Evolutionary conservation across 2,888 invertebrate genomes (phyloP), one percentile per base, ranked within the genome.

Genomic region (Amorpha juglandis): DNA sequence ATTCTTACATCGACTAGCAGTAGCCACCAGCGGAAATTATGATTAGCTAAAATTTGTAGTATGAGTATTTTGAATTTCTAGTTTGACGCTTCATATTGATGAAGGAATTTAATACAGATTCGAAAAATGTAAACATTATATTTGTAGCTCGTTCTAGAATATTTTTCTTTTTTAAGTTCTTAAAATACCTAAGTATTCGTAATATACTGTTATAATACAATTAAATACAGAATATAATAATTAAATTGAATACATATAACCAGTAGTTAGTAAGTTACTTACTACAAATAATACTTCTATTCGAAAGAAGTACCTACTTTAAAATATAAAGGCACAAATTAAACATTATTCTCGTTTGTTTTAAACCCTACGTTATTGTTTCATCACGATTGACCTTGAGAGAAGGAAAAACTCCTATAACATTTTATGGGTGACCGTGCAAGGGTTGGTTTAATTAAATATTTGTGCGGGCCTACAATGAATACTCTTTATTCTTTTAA

Each of bases 401-500:
- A 27, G 21, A 16, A 63, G 33, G 27, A 63, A 63, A 63, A 63
- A 63, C 27, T 45, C 47, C 47, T 27, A 62, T 42, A 51, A 63
- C 42, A 64, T 47, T 53, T 45, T 48, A 55, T 53, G n/a, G 19
- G 55, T 55, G 64, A n/a, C 19, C 55, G 16, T 38, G 52, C 21
- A 64, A 48, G 64, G 58, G 58, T 58, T 64, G 64, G 19, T 21
- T 64, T 64, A 58, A 64, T 64, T 64, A 58, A 64, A 64, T 64
- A 58, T 64, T 58, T 64, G 45, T 55, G 64, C 47, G 27, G 33
- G 48, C 45, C 35, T 35, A n/a, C n/a, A n/a, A n/a, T 53, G 67
- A 70, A 70, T 72, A 69, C 33, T 35, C 64, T 63, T 66, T 67
- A 69, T 74, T 71, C 72, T 74, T 75, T 72, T 67, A 63, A 72